These are phyloP conservation scores for Orgyia antiqua DNA, from an alignment of 2,888 invertebrate species.

Conservation along the genomic window DNA sequence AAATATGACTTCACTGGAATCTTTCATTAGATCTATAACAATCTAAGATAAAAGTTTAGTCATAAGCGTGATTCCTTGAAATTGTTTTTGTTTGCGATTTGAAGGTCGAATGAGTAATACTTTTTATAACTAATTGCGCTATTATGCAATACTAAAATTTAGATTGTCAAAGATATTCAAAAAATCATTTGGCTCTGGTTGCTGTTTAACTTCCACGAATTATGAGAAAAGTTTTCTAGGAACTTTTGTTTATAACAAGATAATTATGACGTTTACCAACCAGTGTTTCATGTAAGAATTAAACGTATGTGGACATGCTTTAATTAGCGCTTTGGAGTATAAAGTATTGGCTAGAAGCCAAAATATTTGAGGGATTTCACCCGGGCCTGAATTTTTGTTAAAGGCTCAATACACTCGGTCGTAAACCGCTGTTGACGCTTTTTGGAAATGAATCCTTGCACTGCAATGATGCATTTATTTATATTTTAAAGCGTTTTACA, in stretches of 20 bases:
- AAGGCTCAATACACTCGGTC: constrained; percentile 9
- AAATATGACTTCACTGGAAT: no score
- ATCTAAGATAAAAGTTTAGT: no score
- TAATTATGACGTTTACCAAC: constrained; percentile 16
- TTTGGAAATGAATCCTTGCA: no score
- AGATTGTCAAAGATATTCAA: neutral
- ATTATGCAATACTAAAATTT: constrained; percentile 9
- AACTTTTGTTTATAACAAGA: constrained; percentile 9
- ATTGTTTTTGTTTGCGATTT: neutral
- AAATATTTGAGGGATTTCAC: constrained; percentile 31
- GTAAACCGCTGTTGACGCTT: constrained; percentile 6
- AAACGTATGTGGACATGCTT: constrained; percentile 35
- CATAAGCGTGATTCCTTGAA: no score
- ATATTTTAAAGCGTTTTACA: no score
- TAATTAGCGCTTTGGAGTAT: constrained; percentile 39
- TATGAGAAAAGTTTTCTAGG: constrained; percentile 10
- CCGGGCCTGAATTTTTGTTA: constrained; percentile 27
- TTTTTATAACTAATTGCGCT: constrained; percentile 8
- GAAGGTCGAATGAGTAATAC: constrained; percentile 11
- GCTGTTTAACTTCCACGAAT: constrained; percentile 5
- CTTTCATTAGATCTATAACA: no score
- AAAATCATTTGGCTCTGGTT: neutral
- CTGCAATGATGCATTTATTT: no score
- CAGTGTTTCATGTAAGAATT: constrained; percentile 28
- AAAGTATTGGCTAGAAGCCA: constrained; percentile 37